Percentiles rank a stretch among this genome's conserved stretches.
Evolutionary conservation across 1,140 invertebrate species (phyloP).

Genomic region (Drosophila takahashii): DNA sequence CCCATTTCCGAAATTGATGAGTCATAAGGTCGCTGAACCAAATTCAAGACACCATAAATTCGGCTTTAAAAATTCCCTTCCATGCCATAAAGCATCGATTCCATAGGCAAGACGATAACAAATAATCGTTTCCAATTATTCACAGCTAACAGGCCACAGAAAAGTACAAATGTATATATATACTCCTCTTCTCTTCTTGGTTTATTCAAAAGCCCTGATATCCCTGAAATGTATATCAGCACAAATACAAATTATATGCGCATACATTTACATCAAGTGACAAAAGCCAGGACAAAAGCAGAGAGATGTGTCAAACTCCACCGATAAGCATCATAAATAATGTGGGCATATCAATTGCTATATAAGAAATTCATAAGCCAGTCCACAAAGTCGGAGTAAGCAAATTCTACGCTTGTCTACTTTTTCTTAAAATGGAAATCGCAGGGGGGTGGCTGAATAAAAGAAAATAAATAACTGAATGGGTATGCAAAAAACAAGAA

Average conservation of each 20-base stretch:
- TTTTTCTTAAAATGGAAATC: conserved; percentile 4
- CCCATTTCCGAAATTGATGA: conserved; percentile 24
- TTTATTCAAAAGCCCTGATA: conserved; percentile 34
- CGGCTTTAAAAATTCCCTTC: conserved; percentile 25
- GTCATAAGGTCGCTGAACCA: conserved; percentile 6
- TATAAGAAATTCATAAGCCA: conserved; percentile 67
- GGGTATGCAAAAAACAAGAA: no score
- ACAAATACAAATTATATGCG: conserved; percentile 50
- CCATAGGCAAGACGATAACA: conserved; percentile 17
- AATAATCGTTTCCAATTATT: conserved; percentile 67
- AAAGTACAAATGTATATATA: not conserved
- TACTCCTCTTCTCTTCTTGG: not conserved
- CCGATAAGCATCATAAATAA: conserved; percentile 68
- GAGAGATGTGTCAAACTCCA: conserved; percentile 35
- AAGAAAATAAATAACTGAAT: not conserved
- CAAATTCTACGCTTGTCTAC: conserved; percentile 9
- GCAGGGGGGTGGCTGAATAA: not conserved
- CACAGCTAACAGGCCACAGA: conserved; percentile 29
- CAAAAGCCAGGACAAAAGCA: conserved; percentile 48
- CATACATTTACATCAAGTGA: conserved; percentile 55
- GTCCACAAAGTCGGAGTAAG: conserved; percentile 19
- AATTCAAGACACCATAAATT: conserved; percentile 1
- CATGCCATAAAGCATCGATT: conserved; percentile 18
- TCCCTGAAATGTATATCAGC: conserved; percentile 36
- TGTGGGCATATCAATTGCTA: conserved; percentile 57